Evolutionary conservation across 2,888 invertebrate species (phyloP).

Genomic region (Drosophila maculinotata): DNA sequence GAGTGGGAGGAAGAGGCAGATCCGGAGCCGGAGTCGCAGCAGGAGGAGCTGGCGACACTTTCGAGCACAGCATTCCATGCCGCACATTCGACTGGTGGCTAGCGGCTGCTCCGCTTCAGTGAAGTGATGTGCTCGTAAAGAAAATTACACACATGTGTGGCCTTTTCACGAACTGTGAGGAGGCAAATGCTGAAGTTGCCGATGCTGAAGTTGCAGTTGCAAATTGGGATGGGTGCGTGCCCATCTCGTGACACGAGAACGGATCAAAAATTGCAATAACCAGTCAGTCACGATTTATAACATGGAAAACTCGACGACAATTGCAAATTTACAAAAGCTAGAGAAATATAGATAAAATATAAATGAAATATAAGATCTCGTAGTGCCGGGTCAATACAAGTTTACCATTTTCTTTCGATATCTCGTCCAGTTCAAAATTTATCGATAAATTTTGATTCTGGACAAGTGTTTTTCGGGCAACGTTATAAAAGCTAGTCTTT

Average conservation of each 20-base stretch:
- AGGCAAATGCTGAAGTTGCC: neutral
- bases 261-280: too few relatives aligned
- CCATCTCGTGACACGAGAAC: neutral
- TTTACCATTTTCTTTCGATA: too few relatives aligned
- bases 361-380: too few relatives aligned
- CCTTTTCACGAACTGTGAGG: conserved; percentile 27
- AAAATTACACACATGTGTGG: conserved; percentile 77
- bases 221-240: conserved; percentile 4
- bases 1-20: neutral
- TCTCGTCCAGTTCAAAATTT: too few relatives aligned
- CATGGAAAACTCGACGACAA: too few relatives aligned
- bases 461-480: too few relatives aligned
- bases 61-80: conserved; percentile 13
- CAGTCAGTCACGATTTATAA: too few relatives aligned
- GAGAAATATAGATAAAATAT: too few relatives aligned
- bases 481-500: too few relatives aligned
- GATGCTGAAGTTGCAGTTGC: conserved; percentile 5
- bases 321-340: too few relatives aligned
- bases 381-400: too few relatives aligned
- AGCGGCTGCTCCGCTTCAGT: conserved; percentile 13
- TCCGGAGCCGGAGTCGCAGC: neutral
- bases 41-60: conserved; percentile 58
- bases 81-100: conserved; percentile 22
- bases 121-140: conserved; percentile 55
- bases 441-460: too few relatives aligned